Evolutionary conservation across 2,113 vertebrate species (phyloP).

Genomic region (Paralichthys olivaceus): DNA sequence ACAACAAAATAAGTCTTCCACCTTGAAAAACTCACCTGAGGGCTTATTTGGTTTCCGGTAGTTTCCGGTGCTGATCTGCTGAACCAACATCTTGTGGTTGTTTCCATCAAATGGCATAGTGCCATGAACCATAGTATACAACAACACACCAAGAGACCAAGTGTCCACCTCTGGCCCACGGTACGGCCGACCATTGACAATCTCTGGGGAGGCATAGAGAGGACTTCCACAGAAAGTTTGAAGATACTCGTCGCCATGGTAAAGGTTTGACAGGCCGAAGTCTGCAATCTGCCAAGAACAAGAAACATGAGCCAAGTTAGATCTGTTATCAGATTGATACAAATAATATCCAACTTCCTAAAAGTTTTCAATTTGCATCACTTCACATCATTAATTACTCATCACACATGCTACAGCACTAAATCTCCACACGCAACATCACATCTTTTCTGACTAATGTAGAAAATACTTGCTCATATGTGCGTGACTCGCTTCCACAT

Average conservation of each 20-base stretch:
- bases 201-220: constrained; percentile 95
- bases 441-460: too few species aligned
- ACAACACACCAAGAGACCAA: constrained; percentile 95
- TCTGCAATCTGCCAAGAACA: constrained; percentile 89
- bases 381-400: too few species aligned
- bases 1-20: background rate
- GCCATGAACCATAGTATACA: constrained; percentile 95
- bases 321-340: background rate
- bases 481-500: too few species aligned
- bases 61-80: constrained; percentile 92
- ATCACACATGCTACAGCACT: too few species aligned
- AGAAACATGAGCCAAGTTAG: background rate
- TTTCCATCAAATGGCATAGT: constrained; percentile 96
- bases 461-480: too few species aligned
- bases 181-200: constrained; percentile 95
- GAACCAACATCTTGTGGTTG: constrained; percentile 90
- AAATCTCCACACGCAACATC: too few species aligned
- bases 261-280: constrained; percentile 95
- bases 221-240: constrained; percentile 97
- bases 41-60: constrained; percentile 90
- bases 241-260: constrained; percentile 89
- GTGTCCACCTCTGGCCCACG: constrained; percentile 94
- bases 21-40: constrained; percentile 82
- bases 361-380: too few species aligned
- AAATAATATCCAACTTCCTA: too few species aligned